Conservation (phyloP, 2,888 invertebrate genomes). For the Beris morrisii region DNA sequence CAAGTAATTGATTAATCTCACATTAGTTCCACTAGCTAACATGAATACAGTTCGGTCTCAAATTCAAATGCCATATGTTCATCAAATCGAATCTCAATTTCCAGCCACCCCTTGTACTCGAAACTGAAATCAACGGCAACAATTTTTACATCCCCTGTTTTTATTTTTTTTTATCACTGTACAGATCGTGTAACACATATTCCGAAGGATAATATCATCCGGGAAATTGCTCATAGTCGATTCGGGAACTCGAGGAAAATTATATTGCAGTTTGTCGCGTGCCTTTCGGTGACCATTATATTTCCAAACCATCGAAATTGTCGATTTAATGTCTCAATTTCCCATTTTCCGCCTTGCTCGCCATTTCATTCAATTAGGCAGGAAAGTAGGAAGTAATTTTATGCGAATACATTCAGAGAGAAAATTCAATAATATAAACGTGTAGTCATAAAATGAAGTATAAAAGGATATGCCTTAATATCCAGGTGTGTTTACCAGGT, state of each 20-base stretch:
- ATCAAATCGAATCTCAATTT: slow-evolving; percentile 26
- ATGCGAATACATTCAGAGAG: too few relatives aligned
- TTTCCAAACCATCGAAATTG: slow-evolving; percentile 21
- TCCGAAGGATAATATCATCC: slow-evolving; percentile 10
- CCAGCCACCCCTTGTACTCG: neutral
- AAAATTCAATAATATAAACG: too few relatives aligned
- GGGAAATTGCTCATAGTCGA: slow-evolving; percentile 13
- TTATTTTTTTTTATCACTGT: slow-evolving; percentile 31
- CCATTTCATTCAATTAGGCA: slow-evolving; percentile 27
- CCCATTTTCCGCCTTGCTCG: slow-evolving; percentile 23
- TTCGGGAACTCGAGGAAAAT: neutral
- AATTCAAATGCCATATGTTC: slow-evolving; percentile 29
- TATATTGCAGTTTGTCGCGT: slow-evolving; percentile 23
- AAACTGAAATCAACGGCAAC: neutral
- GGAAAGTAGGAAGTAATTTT: neutral
- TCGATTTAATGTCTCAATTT: slow-evolving; percentile 32
- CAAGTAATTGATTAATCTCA: slow-evolving; percentile 17
- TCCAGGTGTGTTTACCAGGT: too few relatives aligned
- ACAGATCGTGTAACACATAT: slow-evolving; percentile 26
- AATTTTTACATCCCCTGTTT: slow-evolving; percentile 22
- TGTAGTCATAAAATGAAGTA: too few relatives aligned
- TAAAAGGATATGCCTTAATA: too few relatives aligned
- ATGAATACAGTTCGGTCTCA: slow-evolving; percentile 1
- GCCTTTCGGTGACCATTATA: slow-evolving; percentile 23
- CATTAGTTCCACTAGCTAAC: neutral